Evolutionary conservation across 2,888 invertebrate species (phyloP), one percentile per base, ranked within the genome.

Genomic region (Reticulitermes lucifugus): DNA sequence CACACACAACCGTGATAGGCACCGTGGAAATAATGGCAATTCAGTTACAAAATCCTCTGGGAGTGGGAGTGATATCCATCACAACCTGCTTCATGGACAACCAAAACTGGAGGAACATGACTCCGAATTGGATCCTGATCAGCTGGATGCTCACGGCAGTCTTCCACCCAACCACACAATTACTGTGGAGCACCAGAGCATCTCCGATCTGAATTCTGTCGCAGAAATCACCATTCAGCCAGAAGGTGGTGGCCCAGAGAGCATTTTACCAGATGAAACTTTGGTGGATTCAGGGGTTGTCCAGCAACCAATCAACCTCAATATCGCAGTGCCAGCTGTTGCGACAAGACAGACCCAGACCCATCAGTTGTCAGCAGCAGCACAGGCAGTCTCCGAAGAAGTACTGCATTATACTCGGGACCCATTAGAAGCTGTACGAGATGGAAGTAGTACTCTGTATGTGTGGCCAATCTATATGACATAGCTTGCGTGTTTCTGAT

Each of bases 1-100:
- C 83, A 95, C 95, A 0, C 97, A 97, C 90, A 92, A 88, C 59
- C 88, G 90, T 80, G 89, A 89, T 60, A 85, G 85, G 7, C 70
- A 55, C 18, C 79, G 60, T 80, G 82, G 65, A 4, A 60, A 12
- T 41, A 77, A 60, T 43, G 77, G 77, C 43, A 59, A 6, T 25
- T 41, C 43, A 6, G 79, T 55, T 10, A 70, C 79, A 14, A 29
- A 79, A 22, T 70, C 73, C 1, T 80, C 79, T 41, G 43, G 51
- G 35, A 55, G 55, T 51, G 83, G 43, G 1, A 51, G 60, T 7
- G 83, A 83, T 25, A 59, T 55, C n/a, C 22, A 22, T 46, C 29
- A 41, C 0, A 59, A 21, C 21, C 1, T 73, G 22, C 25, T 84
- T 14, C 77, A 59, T 25, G 85, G 81, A 14, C 81, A 71, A 29